These are phyloP conservation scores for Drosophila orosa DNA, from an alignment of 1,140 invertebrate species.

Conservation along the genomic window DNA sequence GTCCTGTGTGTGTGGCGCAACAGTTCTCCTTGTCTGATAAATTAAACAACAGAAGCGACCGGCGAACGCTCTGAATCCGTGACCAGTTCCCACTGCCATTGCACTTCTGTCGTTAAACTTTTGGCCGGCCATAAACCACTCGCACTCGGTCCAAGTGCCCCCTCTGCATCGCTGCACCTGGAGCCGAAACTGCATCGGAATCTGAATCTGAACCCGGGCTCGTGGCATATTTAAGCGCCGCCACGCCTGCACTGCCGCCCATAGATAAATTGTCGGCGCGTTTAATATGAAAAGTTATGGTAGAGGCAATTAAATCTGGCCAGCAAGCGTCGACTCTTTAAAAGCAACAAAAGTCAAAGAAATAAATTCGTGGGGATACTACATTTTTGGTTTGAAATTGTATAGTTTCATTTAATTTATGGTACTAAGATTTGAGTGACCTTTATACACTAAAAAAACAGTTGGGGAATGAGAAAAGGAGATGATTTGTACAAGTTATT, in stretches of 20 bases:
- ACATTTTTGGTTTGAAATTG: not conserved
- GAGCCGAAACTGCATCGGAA: constrained; percentile 44
- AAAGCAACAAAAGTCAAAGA: constrained; percentile 30
- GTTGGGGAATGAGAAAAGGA: too few relatives aligned
- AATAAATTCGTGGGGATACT: constrained; percentile 6
- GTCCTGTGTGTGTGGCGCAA: constrained; percentile 51
- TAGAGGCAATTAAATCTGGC: constrained; percentile 61
- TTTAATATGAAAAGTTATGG: constrained; percentile 81
- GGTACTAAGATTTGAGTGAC: too few relatives aligned
- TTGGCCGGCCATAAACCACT: constrained; percentile 68
- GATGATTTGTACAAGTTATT: too few relatives aligned
- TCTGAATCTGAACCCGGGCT: constrained; percentile 44
- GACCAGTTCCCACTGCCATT: constrained; percentile 43
- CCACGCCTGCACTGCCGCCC: constrained; percentile 65
- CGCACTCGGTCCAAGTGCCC: constrained; percentile 27
- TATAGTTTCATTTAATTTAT: not conserved
- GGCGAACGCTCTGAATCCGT: constrained; percentile 34
- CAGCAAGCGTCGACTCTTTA: constrained; percentile 30
- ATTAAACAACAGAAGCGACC: constrained; percentile 64
- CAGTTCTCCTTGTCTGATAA: constrained; percentile 74
- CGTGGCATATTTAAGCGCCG: constrained; percentile 75
- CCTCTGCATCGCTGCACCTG: constrained; percentile 15
- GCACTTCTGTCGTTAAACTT: constrained; percentile 60
- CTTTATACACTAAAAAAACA: too few relatives aligned
- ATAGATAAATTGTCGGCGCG: constrained; percentile 74